Conservation (phyloP, 2,888 invertebrate species). For the Metalampra italica region DNA sequence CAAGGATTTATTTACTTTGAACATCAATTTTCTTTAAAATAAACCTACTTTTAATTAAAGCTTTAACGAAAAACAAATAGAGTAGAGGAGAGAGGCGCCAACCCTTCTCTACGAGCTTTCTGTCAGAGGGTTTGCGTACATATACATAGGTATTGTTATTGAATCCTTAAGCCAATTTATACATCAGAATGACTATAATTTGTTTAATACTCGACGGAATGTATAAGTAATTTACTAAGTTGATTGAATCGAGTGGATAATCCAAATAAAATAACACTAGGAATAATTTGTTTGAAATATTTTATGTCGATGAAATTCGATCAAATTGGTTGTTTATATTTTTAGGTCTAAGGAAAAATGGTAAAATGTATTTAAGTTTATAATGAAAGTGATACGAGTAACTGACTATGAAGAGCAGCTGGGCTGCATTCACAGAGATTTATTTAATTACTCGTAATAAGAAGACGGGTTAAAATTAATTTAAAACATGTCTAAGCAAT, state of each 20-base stretch:
- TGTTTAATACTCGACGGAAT: conserved; percentile 4
- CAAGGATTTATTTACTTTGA: conserved; percentile 74
- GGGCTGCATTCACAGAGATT: conserved; percentile 24
- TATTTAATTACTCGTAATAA: conserved; percentile 47
- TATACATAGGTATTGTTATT: conserved; percentile 20
- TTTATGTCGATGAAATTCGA: no score
- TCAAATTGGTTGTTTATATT: not conserved
- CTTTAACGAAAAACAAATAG: conserved; percentile 75
- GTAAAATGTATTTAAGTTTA: no score
- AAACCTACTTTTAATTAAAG: conserved; percentile 76
- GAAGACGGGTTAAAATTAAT: conserved; percentile 71
- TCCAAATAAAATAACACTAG: not conserved
- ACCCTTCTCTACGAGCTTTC: conserved; percentile 54
- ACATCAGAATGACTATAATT: conserved; percentile 12
- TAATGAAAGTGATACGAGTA: no score
- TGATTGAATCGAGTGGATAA: not conserved
- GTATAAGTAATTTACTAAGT: not conserved
- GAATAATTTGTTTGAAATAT: no score
- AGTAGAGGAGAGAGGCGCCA: conserved; percentile 50
- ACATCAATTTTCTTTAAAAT: conserved; percentile 75
- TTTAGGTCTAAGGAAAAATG: no score
- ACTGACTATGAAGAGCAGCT: no score
- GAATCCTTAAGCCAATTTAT: conserved; percentile 24
- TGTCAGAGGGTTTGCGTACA: conserved; percentile 31
- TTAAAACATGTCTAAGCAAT: conserved; percentile 78